Percentiles rank a stretch among this genome's conserved stretches.
Evolutionary conservation across 2,888 invertebrate species (phyloP).

Genomic region (Acheta domesticus): DNA sequence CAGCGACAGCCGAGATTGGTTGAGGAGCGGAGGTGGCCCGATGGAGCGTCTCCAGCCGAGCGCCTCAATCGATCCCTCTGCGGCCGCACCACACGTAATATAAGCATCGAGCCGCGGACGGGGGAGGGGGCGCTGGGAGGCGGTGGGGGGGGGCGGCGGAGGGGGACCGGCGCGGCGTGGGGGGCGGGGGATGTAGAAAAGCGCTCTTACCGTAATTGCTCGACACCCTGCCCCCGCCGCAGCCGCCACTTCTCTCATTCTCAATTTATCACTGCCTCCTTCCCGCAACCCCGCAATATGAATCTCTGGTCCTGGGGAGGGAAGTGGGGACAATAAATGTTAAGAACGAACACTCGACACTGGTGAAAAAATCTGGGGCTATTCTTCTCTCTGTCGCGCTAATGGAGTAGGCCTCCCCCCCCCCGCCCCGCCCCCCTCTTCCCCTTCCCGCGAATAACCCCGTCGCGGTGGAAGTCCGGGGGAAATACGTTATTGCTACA

Average conservation of each 20-base stretch:
- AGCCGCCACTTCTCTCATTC: conserved; percentile 11
- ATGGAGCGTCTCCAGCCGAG: too few relatives aligned
- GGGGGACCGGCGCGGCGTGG: background rate
- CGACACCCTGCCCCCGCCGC: background rate
- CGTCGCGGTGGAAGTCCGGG: background rate
- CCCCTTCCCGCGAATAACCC: background rate
- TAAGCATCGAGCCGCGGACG: background rate
- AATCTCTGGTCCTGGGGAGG: conserved; percentile 12
- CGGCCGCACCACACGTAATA: too few relatives aligned
- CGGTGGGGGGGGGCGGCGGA: too few relatives aligned
- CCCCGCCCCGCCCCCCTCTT: too few relatives aligned
- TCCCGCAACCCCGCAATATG: conserved; percentile 18
- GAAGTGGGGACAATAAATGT: conserved; percentile 27
- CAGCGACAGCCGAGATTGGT: too few relatives aligned
- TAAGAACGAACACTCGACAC: conserved; percentile 24
- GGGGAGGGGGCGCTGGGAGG: background rate
- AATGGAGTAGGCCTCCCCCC: background rate
- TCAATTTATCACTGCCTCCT: conserved; percentile 10
- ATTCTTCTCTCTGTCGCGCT: conserved; percentile 18
- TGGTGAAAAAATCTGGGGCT: background rate
- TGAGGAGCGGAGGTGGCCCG: too few relatives aligned
- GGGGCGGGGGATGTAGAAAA: background rate
- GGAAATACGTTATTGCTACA: conserved; percentile 18
- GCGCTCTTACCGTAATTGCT: conserved; percentile 18
- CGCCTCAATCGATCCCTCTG: too few relatives aligned